Conservation (phyloP, 2,797 vertebrate genomes). For the Cyclopterus lumpus region DNA sequence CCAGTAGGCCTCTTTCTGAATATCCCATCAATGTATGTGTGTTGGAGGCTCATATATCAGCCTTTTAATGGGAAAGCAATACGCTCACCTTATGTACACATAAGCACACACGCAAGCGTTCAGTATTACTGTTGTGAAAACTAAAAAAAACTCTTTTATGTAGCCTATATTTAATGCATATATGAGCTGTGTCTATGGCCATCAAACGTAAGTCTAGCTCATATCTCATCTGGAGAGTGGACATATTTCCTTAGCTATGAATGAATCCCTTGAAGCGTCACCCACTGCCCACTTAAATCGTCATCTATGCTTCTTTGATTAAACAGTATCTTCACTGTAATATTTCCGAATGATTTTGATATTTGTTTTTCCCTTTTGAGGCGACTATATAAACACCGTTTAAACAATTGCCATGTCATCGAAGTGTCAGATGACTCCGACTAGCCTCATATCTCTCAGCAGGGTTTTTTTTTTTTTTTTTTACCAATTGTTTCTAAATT, state of each 20-base stretch:
- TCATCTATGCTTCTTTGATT: slow-evolving; percentile 14
- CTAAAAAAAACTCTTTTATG: slow-evolving; percentile 49
- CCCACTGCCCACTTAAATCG: slow-evolving; percentile 13
- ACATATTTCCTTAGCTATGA: slow-evolving; percentile 35
- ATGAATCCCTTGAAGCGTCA: slow-evolving; percentile 39
- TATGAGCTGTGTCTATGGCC: slow-evolving; percentile 20
- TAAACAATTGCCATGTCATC: slow-evolving; percentile 19
- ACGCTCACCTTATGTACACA: slow-evolving; percentile 23
- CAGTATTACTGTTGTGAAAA: slow-evolving; percentile 29
- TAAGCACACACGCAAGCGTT: slow-evolving; percentile 21
- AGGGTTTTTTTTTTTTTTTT: slow-evolving; percentile 43
- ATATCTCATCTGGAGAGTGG: slow-evolving; percentile 23
- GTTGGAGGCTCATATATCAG: slow-evolving; percentile 27
- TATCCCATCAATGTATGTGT: slow-evolving; percentile 22
- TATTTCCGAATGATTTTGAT: not conserved
- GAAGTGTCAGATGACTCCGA: slow-evolving; percentile 20
- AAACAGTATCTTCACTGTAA: slow-evolving; percentile 17
- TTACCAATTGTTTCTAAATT: slow-evolving; percentile 47
- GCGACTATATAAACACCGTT: slow-evolving; percentile 9
- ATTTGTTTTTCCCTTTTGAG: not conserved
- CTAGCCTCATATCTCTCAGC: slow-evolving; percentile 26
- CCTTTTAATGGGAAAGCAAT: slow-evolving; percentile 36
- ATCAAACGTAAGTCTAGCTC: slow-evolving; percentile 19
- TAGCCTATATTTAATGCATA: slow-evolving; percentile 47
- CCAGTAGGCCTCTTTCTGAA: not conserved